Base-by-base conservation (phyloP, 1,140 invertebrate genomes). In the Nylanderia fulva region DNA sequence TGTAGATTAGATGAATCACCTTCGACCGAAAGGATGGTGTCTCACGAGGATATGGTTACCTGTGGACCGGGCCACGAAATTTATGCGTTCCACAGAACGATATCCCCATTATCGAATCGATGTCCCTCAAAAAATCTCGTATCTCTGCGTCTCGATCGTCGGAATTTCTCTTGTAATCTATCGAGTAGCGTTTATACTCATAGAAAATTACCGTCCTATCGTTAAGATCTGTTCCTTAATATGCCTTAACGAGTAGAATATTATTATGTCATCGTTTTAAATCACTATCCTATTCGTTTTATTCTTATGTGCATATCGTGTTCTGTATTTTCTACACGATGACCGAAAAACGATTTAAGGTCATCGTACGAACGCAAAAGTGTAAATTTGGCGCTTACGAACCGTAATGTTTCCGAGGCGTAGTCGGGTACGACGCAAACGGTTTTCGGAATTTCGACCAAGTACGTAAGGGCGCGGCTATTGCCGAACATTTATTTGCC, bases 1-100 rank as follows among this genome's bases (percentile, higher is more conserved):
- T 91, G 76, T 68, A 90, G 87, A 89, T 86, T 87, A 90, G 89
- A 88, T 64, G 87, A 91, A 89, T 91, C 82, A 86, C 74, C 85
- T 76, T 66, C 83, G 76, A 87, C 68, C 58, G 71, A 52, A 88
- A 82, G 84, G 82, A 83, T 85, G 33, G 33, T 71, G 85, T 91
- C 90, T 90, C 90, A 91, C 88, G 89, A 77, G 79, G 88, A 91
- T 92, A 86, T 64, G 72, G 52, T 92, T 92, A 90, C 88, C 42
- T 48, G 33, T 74, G 63, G 76, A 83, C 45, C 29, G 39, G 39
- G 27, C 18, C 48, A 84, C 18, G 77, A 86, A 90, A 83, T 85
- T 83, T 84, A 71, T 33, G 33, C 69, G 68, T 88, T 86, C 58
- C 45, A 82, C 74, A 64, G 64, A 84, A 79, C 64, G 80, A 90